These are phyloP conservation scores for Drosophila pseudoananassae DNA, from an alignment of 1,140 invertebrate species.

Conservation along the genomic window DNA sequence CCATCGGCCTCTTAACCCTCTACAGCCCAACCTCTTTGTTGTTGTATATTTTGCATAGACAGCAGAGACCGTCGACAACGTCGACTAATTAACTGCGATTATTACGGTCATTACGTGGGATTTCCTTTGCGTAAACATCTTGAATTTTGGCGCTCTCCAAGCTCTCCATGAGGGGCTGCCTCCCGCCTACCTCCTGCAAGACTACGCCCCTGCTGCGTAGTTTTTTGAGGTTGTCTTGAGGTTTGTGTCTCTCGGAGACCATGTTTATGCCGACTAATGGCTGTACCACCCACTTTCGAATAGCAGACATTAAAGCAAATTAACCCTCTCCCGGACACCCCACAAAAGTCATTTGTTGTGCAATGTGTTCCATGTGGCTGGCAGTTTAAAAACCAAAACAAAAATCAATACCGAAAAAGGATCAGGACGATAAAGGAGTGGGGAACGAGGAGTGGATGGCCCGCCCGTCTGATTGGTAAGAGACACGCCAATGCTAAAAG, in stretches of 20 bases:
- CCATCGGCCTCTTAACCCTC: background rate
- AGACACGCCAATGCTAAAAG: slow-evolving; percentile 77
- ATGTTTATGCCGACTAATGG: slow-evolving; percentile 71
- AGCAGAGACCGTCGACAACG: slow-evolving; percentile 75
- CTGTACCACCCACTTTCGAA: slow-evolving; percentile 17
- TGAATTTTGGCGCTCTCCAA: slow-evolving; percentile 76
- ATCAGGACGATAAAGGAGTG: background rate
- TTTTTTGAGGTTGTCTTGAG: slow-evolving; percentile 23
- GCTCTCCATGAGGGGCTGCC: slow-evolving; percentile 12
- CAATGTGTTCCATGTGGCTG: slow-evolving; percentile 80
- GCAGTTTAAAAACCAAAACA: slow-evolving; percentile 82
- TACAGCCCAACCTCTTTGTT: slow-evolving; percentile 37
- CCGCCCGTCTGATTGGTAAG: slow-evolving; percentile 70
- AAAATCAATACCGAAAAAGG: slow-evolving; percentile 70
- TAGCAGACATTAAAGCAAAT: slow-evolving; percentile 80
- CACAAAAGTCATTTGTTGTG: slow-evolving; percentile 80
- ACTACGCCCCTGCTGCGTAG: background rate
- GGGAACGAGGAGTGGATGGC: background rate
- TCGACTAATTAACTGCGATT: slow-evolving; percentile 84
- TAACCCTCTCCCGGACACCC: slow-evolving; percentile 66
- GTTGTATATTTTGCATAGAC: slow-evolving; percentile 74
- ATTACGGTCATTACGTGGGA: slow-evolving; percentile 84
- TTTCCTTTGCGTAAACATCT: slow-evolving; percentile 84
- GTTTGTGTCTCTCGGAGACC: slow-evolving; percentile 40
- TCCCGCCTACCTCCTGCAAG: too few relatives aligned